Conservation (phyloP, 1,140 invertebrate species). For the Drosophila mojavensis region DNA sequence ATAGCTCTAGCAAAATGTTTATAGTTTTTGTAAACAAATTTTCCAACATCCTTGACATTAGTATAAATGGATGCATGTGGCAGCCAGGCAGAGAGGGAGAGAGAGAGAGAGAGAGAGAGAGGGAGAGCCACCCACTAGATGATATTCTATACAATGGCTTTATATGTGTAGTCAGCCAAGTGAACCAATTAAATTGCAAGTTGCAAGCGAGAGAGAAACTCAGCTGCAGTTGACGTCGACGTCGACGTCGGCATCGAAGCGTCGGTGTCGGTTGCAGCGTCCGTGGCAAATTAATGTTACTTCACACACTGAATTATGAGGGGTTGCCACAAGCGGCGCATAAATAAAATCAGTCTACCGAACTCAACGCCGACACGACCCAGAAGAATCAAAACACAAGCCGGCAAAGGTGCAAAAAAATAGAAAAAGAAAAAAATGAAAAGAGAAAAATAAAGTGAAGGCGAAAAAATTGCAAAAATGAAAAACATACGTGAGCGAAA, state of each 20-base stretch:
- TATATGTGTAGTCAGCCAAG: conserved; percentile 30
- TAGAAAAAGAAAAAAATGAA: too few relatives aligned
- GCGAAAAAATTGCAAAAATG: conserved; percentile 4
- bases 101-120: too few relatives aligned
- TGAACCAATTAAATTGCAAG: conserved; percentile 72
- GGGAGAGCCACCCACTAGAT: background rate
- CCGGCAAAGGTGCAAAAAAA: conserved; percentile 5
- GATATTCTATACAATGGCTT: background rate
- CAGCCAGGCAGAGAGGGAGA: background rate
- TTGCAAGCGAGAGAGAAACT: conserved; percentile 26
- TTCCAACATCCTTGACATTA: conserved; percentile 31
- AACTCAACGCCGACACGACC: conserved; percentile 33
- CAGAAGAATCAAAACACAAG: conserved; percentile 30
- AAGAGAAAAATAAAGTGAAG: background rate
- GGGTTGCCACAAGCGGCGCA: conserved; percentile 74
- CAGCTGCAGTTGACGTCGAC: conserved; percentile 2
- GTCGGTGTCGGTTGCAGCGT: conserved; percentile 21
- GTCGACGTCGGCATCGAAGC: background rate
- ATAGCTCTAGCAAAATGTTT: background rate
- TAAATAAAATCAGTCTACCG: conserved; percentile 75
- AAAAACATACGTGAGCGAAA: background rate
- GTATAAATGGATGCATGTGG: background rate
- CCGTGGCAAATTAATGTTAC: conserved; percentile 64
- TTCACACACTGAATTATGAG: conserved; percentile 71
- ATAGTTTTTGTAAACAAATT: conserved; percentile 8